Percentiles rank a stretch among this genome's conserved stretches.
phyloP scores from a whole-genome alignment of 2,888 invertebrate genomes.

The Apodemia mormo region DNA sequence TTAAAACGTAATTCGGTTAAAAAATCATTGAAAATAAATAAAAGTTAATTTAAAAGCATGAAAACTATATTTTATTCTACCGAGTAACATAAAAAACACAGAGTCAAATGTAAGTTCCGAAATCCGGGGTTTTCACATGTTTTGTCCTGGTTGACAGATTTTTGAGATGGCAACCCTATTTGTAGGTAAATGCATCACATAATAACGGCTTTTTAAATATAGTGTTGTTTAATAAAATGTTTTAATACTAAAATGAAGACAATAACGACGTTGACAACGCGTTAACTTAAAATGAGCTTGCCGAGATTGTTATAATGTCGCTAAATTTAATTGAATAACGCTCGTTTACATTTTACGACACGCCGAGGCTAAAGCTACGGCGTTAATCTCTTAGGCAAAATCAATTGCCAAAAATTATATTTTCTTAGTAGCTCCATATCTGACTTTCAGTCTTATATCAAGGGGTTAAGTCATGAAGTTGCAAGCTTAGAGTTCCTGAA shows the following conservation, averaged over 20 bases:
- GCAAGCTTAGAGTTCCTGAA: conserved; percentile 46
- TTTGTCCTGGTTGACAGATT: no score
- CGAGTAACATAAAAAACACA: no score
- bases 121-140: no score
- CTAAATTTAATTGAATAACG: conserved; percentile 79
- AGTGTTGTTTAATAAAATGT: conserved; percentile 9
- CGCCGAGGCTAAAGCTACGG: conserved; percentile 64
- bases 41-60: no score
- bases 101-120: no score
- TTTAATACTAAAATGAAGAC: conserved; percentile 50
- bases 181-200: no score
- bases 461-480: conserved; percentile 55
- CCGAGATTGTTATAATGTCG: conserved; percentile 76
- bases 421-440: conserved; percentile 45
- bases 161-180: no score
- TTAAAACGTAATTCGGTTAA: no score
- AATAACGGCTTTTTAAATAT: no score
- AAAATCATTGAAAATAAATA: no score
- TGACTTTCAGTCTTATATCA: conserved; percentile 49
- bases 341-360: conserved; percentile 78
- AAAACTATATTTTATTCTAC: no score
- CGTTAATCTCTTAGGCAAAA: conserved; percentile 74
- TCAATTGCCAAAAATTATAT: conserved; percentile 78
- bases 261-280: conserved; percentile 57
- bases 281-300: conserved; percentile 64